Percentiles rank a stretch among this genome's conserved stretches.
Conservation (phyloP, 2,888 invertebrate species). For the Eurois occulta region DNA sequence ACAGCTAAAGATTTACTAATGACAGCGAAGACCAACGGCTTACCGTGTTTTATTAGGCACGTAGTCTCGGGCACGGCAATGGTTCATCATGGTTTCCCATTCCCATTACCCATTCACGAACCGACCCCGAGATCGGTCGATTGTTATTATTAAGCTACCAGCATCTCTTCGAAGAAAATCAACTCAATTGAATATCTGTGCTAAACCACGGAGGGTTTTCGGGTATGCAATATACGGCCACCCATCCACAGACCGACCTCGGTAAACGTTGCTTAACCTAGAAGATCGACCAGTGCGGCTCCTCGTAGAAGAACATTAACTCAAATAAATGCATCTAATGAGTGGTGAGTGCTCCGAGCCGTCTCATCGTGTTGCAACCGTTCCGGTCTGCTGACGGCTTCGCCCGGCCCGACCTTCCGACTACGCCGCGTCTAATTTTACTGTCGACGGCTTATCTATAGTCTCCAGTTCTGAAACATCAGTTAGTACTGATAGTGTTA, state of each 20-base stretch:
- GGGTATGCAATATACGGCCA: neutral
- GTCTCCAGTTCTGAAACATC: constrained; percentile 55
- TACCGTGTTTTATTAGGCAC: neutral
- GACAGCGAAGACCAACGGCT: too few species aligned
- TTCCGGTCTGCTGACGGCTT: constrained; percentile 49
- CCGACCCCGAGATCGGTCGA: neutral
- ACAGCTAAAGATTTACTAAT: too few species aligned
- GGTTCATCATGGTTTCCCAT: too few species aligned
- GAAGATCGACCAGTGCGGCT: neutral
- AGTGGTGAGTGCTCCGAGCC: neutral
- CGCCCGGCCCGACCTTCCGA: constrained; percentile 58
- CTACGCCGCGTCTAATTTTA: constrained; percentile 43
- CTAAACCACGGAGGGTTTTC: neutral
- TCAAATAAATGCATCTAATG: neutral
- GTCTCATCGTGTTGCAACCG: constrained; percentile 54
- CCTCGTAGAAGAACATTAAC: neutral
- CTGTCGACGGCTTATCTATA: constrained; percentile 49
- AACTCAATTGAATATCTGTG: neutral
- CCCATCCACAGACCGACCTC: neutral
- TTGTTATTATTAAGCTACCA: neutral
- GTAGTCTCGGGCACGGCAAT: neutral
- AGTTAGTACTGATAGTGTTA: constrained; percentile 26
- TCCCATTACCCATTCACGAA: neutral
- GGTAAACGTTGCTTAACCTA: neutral
- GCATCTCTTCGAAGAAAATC: neutral